Percentiles rank a stretch among this genome's conserved stretches.
Conservation (phyloP, 1,140 invertebrate genomes). For the Papilio polyxenes region DNA sequence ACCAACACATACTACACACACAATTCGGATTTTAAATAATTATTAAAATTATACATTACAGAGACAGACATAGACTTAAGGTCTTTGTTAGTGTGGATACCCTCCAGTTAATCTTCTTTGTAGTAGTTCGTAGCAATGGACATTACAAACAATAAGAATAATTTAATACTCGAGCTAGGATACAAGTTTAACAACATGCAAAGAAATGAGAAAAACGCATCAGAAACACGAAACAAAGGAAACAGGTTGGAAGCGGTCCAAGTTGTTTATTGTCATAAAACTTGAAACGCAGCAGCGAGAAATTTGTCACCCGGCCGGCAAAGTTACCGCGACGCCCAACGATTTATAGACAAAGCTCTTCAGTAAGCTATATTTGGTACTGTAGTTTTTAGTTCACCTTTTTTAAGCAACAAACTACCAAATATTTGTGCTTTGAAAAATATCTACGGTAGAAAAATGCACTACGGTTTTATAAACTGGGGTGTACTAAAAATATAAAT, state of each 20-base stretch:
- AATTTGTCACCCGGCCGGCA: constrained; percentile 17
- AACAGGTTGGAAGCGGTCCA: constrained; percentile 12
- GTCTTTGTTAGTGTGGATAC: background rate
- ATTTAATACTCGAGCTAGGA: background rate
- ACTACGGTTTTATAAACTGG: background rate
- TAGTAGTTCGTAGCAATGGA: background rate
- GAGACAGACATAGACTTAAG: background rate
- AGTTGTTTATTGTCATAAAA: constrained; percentile 21
- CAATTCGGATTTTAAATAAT: background rate
- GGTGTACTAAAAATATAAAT: background rate
- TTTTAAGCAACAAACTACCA: background rate
- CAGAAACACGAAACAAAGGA: background rate
- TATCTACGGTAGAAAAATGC: background rate
- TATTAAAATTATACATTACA: background rate
- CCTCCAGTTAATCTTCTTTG: background rate
- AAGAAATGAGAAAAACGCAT: constrained; percentile 19
- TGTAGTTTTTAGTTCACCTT: background rate
- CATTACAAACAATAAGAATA: background rate
- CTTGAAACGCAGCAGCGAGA: background rate
- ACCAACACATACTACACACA: background rate
- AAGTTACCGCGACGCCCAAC: constrained; percentile 5
- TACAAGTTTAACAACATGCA: background rate
- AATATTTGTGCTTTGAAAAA: background rate
- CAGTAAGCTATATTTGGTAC: background rate
- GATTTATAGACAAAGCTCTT: constrained; percentile 24